Base-by-base conservation (phyloP, 2,113 vertebrate genomes). In the Sander lucioperca region DNA sequence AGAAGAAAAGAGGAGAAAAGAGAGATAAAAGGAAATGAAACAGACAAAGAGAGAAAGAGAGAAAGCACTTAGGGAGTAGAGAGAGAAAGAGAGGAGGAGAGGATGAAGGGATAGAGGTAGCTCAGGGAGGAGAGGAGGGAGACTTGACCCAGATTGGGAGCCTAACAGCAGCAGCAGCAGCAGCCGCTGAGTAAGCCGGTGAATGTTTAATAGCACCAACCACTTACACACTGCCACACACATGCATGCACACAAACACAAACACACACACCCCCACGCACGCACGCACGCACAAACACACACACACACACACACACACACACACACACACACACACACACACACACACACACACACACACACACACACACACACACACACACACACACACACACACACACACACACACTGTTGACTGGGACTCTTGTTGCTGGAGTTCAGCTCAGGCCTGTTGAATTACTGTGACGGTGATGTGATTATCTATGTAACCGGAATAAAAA, bases 111-210 rank as follows among this genome's bases (percentile, higher is more conserved):
- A 89, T 86, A 63, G 91, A 90, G 87, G 89, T 81, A 92, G 93
- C 86, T 92, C 73, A 76, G 91, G 91, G 92, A 92, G 89, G 82
- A 93, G 88, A 91, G 87, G 83, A 93, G 89, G 80, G 89, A 93
- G 93, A 93, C 92, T 91, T 94, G 93, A 94, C 93, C 92, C 92
- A 94, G 92, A 94, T 94, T 93, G 93, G 86, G 86, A 92, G 91
- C 86, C 91, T 78, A 92, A 92, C 86, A 88, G 82, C 85, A 86
- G 84, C 88, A 78, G 78, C 83, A 85, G 87, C 78, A 83, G 86
- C 90, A 92, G 93, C 91, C 88, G 91, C 87, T 86, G 93, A 94
- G 91, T 92, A 91, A 94, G 91, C 89, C 85, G 86, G 91, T 94
- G 93, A 94, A 93, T 94, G 91, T 93, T 94, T 94, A 93, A 94